phyloP scores from a whole-genome alignment of 2,888 invertebrate genomes.

The Drosophila testacea region DNA sequence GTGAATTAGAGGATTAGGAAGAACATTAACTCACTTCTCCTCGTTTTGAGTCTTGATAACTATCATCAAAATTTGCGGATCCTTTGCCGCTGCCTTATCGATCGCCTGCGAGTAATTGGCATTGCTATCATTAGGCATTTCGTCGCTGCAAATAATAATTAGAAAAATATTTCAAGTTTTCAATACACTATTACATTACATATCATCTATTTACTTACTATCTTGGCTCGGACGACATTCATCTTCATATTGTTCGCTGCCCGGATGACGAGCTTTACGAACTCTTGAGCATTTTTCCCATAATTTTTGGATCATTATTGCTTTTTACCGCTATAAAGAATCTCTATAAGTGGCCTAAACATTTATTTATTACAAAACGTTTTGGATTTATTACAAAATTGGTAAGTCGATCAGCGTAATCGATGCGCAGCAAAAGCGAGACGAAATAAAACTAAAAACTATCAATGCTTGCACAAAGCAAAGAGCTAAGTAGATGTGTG shows the following conservation, averaged over 20 bases:
- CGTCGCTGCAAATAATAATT: conserved; percentile 56
- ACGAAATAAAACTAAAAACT: no score
- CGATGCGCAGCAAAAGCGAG: no score
- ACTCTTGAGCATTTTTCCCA: no score
- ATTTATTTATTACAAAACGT: no score
- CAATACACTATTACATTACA: not conserved
- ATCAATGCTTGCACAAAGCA: no score
- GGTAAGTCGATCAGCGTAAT: no score
- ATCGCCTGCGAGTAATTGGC: conserved; percentile 87
- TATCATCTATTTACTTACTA: conserved; percentile 67
- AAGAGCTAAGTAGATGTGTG: no score
- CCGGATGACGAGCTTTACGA: conserved; percentile 79
- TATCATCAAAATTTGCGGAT: conserved; percentile 89
- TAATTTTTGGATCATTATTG: no score
- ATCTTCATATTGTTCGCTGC: conserved; percentile 86
- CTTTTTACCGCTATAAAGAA: no score
- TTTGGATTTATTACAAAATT: no score
- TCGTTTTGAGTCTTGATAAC: conserved; percentile 89
- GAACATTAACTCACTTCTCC: conserved; percentile 86
- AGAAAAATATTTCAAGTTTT: no score
- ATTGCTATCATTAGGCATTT: conserved; percentile 87
- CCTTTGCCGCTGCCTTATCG: conserved; percentile 86
- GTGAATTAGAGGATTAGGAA: not conserved
- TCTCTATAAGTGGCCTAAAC: no score
- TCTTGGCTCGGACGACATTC: conserved; percentile 84